phyloP scores from a whole-genome alignment of 2,797 vertebrate species.

The Scolopax rusticola region DNA sequence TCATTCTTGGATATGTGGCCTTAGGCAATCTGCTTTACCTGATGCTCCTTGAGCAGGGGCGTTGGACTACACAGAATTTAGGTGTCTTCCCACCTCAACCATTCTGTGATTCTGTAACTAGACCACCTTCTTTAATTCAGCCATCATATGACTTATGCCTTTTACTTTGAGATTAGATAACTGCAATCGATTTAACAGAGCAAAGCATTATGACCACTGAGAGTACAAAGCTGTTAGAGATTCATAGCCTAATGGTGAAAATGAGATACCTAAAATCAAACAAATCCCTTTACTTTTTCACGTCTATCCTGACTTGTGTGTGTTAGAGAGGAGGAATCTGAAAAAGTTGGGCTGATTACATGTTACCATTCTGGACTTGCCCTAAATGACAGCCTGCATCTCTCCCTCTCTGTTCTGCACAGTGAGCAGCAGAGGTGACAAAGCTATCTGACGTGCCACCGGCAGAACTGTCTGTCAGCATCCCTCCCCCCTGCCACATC shows the following conservation, averaged over 20 bases:
- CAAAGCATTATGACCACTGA: neutral
- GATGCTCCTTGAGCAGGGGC: neutral
- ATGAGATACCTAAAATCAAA: neutral
- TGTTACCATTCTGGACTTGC: neutral
- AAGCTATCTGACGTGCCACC: neutral
- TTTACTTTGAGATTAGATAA: neutral
- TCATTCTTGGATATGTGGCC: neutral
- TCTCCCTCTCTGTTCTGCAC: too few relatives aligned
- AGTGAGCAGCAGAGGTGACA: neutral
- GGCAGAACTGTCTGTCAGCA: neutral
- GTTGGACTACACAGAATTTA: neutral
- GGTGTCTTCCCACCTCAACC: neutral
- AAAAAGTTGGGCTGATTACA: neutral
- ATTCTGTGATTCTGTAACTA: neutral
- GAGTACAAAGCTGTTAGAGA: neutral
- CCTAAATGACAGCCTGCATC: neutral
- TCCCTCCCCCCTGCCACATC: neutral
- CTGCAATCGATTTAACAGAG: neutral
- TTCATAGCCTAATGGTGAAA: neutral
- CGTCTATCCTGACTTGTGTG: neutral
- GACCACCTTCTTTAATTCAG: neutral
- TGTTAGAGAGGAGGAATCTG: neutral
- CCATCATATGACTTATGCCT: neutral
- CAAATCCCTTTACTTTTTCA: neutral
- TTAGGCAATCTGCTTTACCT: neutral